phyloP scores from a whole-genome alignment of 2,888 invertebrate species.

The Oeneis ivallda region DNA sequence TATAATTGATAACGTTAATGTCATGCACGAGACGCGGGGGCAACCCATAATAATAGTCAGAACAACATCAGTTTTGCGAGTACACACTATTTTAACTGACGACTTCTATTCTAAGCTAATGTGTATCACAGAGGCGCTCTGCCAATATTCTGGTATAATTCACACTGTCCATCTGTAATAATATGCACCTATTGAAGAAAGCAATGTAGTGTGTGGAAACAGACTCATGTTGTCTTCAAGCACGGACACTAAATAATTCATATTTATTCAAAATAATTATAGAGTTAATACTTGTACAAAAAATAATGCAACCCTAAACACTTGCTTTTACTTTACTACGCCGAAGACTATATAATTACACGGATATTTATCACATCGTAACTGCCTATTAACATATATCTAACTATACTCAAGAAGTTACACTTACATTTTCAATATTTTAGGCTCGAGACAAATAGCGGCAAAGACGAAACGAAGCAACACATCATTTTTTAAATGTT shows the following conservation, averaged over 20 bases:
- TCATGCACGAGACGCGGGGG: conserved; percentile 63
- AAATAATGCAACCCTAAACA: conserved; percentile 34
- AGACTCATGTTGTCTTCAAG: conserved; percentile 23
- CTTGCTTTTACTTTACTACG: conserved; percentile 37
- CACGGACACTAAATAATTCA: conserved; percentile 33
- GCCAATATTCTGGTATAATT: conserved; percentile 51
- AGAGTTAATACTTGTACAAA: conserved; percentile 18
- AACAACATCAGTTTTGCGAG: conserved; percentile 55
- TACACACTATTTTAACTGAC: conserved; percentile 55
- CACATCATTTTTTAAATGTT: background rate
- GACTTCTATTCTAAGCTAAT: conserved; percentile 66
- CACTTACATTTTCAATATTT: conserved; percentile 40
- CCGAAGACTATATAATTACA: conserved; percentile 49
- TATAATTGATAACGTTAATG: conserved; percentile 65
- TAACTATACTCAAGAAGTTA: conserved; percentile 48
- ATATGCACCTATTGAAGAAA: conserved; percentile 10
- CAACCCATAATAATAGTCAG: conserved; percentile 55
- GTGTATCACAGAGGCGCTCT: conserved; percentile 75
- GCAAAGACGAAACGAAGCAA: background rate
- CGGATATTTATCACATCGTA: conserved; percentile 53
- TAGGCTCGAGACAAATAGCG: background rate
- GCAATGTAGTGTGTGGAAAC: background rate
- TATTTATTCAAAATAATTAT: conserved; percentile 1
- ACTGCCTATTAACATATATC: conserved; percentile 49
- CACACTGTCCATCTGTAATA: conserved; percentile 46